These are phyloP conservation scores for Tridacna crocea DNA, from an alignment of 2,888 invertebrate species.

Conservation along the genomic window DNA sequence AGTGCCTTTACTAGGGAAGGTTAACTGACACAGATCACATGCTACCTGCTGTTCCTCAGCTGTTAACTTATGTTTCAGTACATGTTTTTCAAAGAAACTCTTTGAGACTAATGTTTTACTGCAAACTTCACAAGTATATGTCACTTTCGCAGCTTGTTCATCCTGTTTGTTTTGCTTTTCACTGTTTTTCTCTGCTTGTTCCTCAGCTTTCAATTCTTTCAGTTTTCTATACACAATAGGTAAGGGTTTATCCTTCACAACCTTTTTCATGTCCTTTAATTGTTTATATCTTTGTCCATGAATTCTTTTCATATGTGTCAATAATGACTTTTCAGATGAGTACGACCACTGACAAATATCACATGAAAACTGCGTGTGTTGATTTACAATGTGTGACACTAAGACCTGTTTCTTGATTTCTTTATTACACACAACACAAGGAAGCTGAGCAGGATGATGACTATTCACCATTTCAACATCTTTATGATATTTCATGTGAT, in stretches of 20 bases:
- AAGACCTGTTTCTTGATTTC: constrained; percentile 34
- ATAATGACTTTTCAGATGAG: constrained; percentile 39
- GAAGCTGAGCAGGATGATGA: constrained; percentile 30
- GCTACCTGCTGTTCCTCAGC: constrained; percentile 27
- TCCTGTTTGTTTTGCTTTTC: background rate
- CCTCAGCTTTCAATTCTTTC: constrained; percentile 44
- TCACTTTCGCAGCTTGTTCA: constrained; percentile 10
- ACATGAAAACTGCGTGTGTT: constrained; percentile 47
- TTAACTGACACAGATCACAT: constrained; percentile 44
- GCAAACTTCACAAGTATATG: constrained; percentile 46
- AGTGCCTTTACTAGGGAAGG: constrained; percentile 41
- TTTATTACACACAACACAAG: constrained; percentile 43
- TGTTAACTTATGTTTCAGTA: constrained; percentile 36
- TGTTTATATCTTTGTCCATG: constrained; percentile 46
- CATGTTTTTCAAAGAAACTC: constrained; percentile 37
- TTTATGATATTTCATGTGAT: constrained; percentile 56
- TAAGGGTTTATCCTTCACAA: constrained; percentile 20
- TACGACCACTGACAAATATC: constrained; percentile 59
- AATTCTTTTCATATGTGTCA: constrained; percentile 46
- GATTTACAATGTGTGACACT: constrained; percentile 40
- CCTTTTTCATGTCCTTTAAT: constrained; percentile 32
- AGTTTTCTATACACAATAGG: constrained; percentile 48
- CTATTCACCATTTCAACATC: constrained; percentile 36
- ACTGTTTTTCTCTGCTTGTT: background rate
- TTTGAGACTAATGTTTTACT: constrained; percentile 39